A percentile compares a stretch with the other conserved stretches of the same genome.
Evolutionary conservation across 2,113 vertebrate species (phyloP).

Genomic region (Ptilonorhynchus violaceus): DNA sequence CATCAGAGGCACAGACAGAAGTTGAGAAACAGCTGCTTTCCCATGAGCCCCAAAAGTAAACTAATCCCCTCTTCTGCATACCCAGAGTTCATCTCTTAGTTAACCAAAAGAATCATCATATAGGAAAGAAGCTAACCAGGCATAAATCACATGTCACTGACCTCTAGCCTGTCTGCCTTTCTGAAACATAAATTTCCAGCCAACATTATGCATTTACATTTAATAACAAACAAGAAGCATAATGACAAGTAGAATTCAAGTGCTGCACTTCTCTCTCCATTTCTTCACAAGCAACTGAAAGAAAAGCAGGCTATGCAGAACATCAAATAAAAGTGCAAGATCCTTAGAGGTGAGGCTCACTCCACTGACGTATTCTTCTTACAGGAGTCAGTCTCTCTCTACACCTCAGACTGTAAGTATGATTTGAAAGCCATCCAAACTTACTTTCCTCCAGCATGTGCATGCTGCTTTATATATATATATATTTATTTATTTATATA

Average conservation of each 20-base stretch:
- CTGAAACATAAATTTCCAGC: not conserved
- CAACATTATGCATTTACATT: not conserved
- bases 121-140: not conserved
- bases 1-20: not conserved
- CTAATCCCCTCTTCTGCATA: not conserved
- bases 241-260: not conserved
- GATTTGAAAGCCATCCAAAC: not conserved
- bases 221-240: not conserved
- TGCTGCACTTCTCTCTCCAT: not conserved
- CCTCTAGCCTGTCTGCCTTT: not conserved
- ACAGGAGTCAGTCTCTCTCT: not conserved
- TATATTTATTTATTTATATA: no score
- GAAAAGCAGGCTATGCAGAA: not conserved
- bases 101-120: not conserved
- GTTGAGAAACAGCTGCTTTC: not conserved
- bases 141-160: not conserved
- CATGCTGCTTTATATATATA: not conserved
- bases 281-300: not conserved
- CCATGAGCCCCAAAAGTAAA: not conserved
- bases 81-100: not conserved
- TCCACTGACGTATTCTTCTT: not conserved
- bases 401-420: not conserved
- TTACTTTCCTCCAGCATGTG: not conserved
- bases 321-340: not conserved
- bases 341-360: not conserved